A percentile compares a stretch with the other conserved stretches of the same genome.
Conservation (phyloP, 1,140 invertebrate genomes). For the Periplaneta americana region DNA sequence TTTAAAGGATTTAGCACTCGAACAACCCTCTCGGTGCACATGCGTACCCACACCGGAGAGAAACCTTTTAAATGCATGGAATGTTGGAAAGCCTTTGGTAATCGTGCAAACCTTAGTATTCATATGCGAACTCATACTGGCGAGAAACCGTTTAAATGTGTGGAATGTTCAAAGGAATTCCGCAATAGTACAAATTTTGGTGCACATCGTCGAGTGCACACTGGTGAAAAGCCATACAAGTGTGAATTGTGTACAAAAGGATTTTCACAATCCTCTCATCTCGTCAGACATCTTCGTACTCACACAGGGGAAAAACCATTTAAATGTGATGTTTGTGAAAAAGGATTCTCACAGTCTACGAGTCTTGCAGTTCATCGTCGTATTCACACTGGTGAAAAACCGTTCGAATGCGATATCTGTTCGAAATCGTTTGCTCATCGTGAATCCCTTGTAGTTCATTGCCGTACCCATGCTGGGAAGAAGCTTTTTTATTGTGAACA, state of each 20-base stretch:
- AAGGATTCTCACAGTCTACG: neutral
- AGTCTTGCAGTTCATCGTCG: neutral
- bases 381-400: neutral
- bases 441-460: too few relatives aligned
- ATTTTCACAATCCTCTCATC: slow-evolving; percentile 32
- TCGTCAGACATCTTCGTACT: neutral
- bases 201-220: slow-evolving; percentile 44
- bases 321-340: neutral
- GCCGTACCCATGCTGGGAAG: too few relatives aligned
- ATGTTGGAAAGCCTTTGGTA: neutral
- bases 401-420: neutral
- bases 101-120: neutral
- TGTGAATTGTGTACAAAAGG: slow-evolving; percentile 57
- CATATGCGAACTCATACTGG: neutral
- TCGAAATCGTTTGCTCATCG: neutral
- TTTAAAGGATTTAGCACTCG: neutral
- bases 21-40: neutral
- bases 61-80: neutral
- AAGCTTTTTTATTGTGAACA: too few relatives aligned
- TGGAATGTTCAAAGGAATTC: neutral
- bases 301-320: slow-evolving; percentile 3
- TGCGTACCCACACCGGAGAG: neutral
- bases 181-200: neutral
- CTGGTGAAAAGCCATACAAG: slow-evolving; percentile 52
- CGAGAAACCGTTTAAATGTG: neutral